These are phyloP conservation scores for Lates japonicus DNA, from an alignment of 2,797 vertebrate genomes.

Conservation along the genomic window DNA sequence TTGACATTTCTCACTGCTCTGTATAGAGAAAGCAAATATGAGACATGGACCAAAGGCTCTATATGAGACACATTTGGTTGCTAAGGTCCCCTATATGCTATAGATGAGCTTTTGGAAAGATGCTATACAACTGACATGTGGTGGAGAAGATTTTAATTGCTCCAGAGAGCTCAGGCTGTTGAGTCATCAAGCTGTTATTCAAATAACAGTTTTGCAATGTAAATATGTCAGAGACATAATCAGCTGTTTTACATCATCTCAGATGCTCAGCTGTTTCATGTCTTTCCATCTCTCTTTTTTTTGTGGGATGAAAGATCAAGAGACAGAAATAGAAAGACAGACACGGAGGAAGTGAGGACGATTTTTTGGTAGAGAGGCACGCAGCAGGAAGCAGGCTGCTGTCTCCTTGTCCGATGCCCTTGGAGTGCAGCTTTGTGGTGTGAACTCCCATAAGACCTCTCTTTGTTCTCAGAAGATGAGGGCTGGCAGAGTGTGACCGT, in stretches of 20 bases:
- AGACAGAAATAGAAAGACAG: constrained; percentile 59
- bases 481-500: constrained; percentile 63
- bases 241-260: constrained; percentile 58
- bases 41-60: constrained; percentile 38
- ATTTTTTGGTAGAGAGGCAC: constrained; percentile 40
- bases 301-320: constrained; percentile 40
- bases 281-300: constrained; percentile 36
- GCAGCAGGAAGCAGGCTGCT: constrained; percentile 50
- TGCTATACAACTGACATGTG: constrained; percentile 34
- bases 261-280: constrained; percentile 54
- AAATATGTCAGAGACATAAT: constrained; percentile 62
- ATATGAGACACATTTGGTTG: constrained; percentile 18
- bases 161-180: constrained; percentile 48
- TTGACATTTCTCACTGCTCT: constrained; percentile 29
- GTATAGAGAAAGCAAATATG: constrained; percentile 31
- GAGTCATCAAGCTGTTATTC: constrained; percentile 66
- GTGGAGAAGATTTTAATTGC: constrained; percentile 51
- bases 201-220: constrained; percentile 53
- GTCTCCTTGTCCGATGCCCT: constrained; percentile 78
- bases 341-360: constrained; percentile 28
- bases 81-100: constrained; percentile 28
- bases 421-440: constrained; percentile 71
- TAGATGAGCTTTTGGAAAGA: constrained; percentile 44
- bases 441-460: constrained; percentile 77
- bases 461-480: constrained; percentile 78